A percentile compares a stretch with the other conserved stretches of the same genome.
phyloP scores from a whole-genome alignment of 2,797 vertebrate species.

The Phoxinus dragarum region DNA sequence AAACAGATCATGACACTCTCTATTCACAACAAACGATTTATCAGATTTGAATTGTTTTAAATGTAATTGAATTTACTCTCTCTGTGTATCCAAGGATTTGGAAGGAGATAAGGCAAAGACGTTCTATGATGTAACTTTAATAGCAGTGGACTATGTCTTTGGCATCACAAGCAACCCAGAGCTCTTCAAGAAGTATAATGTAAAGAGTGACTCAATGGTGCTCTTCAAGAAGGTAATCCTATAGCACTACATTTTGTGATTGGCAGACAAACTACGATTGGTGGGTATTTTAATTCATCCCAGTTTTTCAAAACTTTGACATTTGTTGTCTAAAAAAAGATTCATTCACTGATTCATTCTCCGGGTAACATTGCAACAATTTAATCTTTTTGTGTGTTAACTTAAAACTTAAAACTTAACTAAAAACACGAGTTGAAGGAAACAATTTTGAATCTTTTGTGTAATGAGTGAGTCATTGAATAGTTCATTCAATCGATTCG shows the following conservation, averaged over 20 bases:
- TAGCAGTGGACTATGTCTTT: slow-evolving; percentile 77
- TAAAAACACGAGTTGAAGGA: not conserved
- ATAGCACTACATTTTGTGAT: not conserved
- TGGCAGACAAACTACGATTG: not conserved
- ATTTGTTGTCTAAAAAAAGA: not conserved
- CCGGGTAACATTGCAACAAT: not conserved
- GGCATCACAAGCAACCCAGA: slow-evolving; percentile 76
- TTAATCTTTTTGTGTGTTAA: not conserved
- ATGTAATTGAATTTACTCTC: not conserved
- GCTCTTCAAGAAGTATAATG: slow-evolving; percentile 82
- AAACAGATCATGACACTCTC: not conserved
- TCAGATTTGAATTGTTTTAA: not conserved
- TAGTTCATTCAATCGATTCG: too few species aligned
- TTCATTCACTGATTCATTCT: not conserved
- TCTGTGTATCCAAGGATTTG: slow-evolving; percentile 73
- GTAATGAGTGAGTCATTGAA: too few species aligned
- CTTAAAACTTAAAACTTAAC: too few species aligned
- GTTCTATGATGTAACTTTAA: slow-evolving; percentile 74
- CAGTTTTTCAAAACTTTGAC: not conserved
- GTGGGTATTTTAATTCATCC: not conserved
- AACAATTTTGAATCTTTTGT: too few species aligned
- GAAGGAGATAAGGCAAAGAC: slow-evolving; percentile 70
- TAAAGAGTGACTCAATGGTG: slow-evolving; percentile 78
- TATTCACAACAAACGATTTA: not conserved
- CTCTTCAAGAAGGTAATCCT: slow-evolving; percentile 88